Evolutionary conservation across 2,888 invertebrate genomes (phyloP).

Genomic region (Ariolimax columbianus): DNA sequence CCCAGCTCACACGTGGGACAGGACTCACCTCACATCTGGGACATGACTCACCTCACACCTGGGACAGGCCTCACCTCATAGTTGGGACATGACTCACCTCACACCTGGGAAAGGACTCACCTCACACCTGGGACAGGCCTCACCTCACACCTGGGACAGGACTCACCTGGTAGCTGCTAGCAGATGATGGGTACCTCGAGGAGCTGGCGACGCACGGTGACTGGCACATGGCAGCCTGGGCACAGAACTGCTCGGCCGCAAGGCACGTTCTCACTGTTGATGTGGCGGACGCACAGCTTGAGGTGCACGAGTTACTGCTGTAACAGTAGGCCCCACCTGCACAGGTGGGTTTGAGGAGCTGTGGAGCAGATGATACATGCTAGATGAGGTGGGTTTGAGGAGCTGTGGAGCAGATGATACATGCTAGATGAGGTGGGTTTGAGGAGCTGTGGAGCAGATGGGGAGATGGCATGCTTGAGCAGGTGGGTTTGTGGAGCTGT

Average conservation of each 20-base stretch:
- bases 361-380: conserved; percentile 31
- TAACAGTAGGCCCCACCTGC: conserved; percentile 57
- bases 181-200: conserved; percentile 2
- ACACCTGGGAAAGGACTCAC: too few relatives aligned
- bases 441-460: conserved; percentile 54
- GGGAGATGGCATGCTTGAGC: too few relatives aligned
- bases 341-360: conserved; percentile 58
- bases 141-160: neutral
- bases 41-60: too few relatives aligned
- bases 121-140: too few relatives aligned
- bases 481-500: conserved; percentile 58
- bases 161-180: conserved; percentile 14
- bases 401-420: conserved; percentile 54
- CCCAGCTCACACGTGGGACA: too few relatives aligned
- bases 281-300: neutral
- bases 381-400: conserved; percentile 56
- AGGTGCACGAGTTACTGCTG: conserved; percentile 57
- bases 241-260: conserved; percentile 34
- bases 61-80: too few relatives aligned
- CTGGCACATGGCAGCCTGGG: conserved; percentile 31
- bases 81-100: neutral
- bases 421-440: conserved; percentile 56
- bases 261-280: conserved; percentile 3
- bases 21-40: too few relatives aligned
- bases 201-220: neutral